A percentile compares a stretch with the other conserved stretches of the same genome.
Evolutionary conservation across 2,797 vertebrate species (phyloP).

Genomic region (Kryptolebias ocellatus): DNA sequence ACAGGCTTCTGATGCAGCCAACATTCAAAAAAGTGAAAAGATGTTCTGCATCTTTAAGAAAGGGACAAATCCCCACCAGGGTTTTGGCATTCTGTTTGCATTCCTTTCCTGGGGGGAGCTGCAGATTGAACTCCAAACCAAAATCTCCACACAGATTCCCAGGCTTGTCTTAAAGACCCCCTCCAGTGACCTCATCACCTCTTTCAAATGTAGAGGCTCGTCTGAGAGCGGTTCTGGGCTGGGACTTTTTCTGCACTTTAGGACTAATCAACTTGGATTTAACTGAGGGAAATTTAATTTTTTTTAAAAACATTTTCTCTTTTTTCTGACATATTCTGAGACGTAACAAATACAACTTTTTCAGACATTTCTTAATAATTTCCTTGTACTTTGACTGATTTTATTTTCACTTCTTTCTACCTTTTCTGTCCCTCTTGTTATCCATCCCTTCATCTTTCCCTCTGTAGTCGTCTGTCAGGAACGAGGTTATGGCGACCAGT

Average conservation of each 20-base stretch:
- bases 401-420: not conserved
- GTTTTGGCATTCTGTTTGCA: constrained; percentile 67
- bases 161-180: constrained; percentile 83
- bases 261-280: constrained; percentile 9
- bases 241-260: constrained; percentile 32
- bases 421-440: constrained; percentile 5
- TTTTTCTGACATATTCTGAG: not conserved
- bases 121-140: constrained; percentile 69
- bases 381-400: too few relatives aligned
- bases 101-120: constrained; percentile 62
- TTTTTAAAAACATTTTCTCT: constrained; percentile 3
- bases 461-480: constrained; percentile 96
- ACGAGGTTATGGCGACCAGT: constrained; percentile 99
- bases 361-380: not conserved
- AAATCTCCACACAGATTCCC: constrained; percentile 73
- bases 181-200: constrained; percentile 78
- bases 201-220: constrained; percentile 56
- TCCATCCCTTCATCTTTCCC: constrained; percentile 34
- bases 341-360: not conserved
- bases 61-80: constrained; percentile 43
- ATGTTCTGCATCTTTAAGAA: constrained; percentile 65
- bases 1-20: not conserved
- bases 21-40: constrained; percentile 22
- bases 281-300: not conserved
- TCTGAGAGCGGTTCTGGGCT: constrained; percentile 35